Conservation (phyloP, 2,888 invertebrate species). For the Temnothorax rugatulus region DNA sequence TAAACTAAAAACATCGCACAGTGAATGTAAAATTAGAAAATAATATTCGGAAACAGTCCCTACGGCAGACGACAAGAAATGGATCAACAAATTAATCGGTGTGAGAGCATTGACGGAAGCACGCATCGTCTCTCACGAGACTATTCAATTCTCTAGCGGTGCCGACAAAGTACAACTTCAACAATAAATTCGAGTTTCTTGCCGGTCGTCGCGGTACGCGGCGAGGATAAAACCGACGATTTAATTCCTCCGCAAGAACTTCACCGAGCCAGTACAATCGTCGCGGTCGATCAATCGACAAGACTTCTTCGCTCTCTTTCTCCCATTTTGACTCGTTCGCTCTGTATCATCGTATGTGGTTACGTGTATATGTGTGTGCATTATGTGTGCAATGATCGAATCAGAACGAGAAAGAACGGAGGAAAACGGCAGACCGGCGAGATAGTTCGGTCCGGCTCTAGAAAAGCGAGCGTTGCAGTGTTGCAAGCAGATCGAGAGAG, state of each 20-base stretch:
- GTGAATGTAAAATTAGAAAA: neutral
- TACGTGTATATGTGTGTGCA: constrained; percentile 34
- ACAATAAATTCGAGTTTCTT: constrained; percentile 54
- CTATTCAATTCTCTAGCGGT: constrained; percentile 41
- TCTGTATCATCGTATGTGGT: neutral
- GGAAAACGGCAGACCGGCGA: neutral
- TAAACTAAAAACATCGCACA: neutral
- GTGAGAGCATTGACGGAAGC: constrained; percentile 40
- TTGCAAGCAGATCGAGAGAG: neutral
- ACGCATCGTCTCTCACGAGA: constrained; percentile 42
- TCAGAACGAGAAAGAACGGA: constrained; percentile 50
- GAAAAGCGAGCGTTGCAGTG: constrained; percentile 38
- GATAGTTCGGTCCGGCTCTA: constrained; percentile 20
- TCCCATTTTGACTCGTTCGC: constrained; percentile 50
- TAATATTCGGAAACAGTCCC: neutral
- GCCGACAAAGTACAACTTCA: constrained; percentile 49
- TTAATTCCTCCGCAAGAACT: constrained; percentile 66
- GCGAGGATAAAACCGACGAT: constrained; percentile 43
- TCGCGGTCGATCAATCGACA: constrained; percentile 52
- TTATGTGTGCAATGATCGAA: constrained; percentile 31
- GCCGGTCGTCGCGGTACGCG: constrained; percentile 45
- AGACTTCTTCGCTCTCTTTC: constrained; percentile 43
- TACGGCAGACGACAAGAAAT: neutral
- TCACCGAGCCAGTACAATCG: constrained; percentile 26
- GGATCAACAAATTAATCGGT: constrained; percentile 46